Evolutionary conservation across 2,113 vertebrate species (phyloP), one percentile per base, ranked within the genome.

Genomic region (Gallinago jamesoni): DNA sequence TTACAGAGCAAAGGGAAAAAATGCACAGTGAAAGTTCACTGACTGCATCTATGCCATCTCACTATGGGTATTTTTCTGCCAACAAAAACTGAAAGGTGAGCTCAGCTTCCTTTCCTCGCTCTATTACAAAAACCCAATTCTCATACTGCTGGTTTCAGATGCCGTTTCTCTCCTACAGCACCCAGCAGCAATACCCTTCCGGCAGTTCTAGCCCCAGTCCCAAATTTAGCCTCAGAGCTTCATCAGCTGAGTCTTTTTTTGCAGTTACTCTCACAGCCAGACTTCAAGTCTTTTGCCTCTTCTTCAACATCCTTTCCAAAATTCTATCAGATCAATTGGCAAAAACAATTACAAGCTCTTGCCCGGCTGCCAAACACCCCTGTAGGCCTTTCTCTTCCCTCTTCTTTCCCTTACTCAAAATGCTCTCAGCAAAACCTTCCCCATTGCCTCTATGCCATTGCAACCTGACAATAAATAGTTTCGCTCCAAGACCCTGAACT

Each of bases 241-340:
- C 72, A 62, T 35, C 68, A 59, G 37, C 43, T 1, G 3, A 66
- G 41, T n/a, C 59, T 14, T 82, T 82, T 48, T 43, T 47, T 19
- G 1, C 25, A 43, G 35, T 43, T 39, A 14, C 43, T 57, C 16
- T 57, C 53, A 4, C 31, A 70, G 48, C 8, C 64, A 75, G 30
- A 27, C 69, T 45, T 37, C 9, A 50, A 17, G 69, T 31, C 27
- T 68, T 70, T 25, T n/a, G 50, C 43, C 56, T 84, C 53, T 77
- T 75, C 41, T 77, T n/a, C 67, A 76, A 28, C 30, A 73, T 23
- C 85, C 63, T 37, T 63, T 67, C 78, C 89, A 94, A 84, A 92
- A 72, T 56, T 62, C 48, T 48, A 50, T 12, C 4, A 3, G 80
- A 73, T 63, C 60, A 89, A 37, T 3, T 45, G 55, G 69, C 84